Percentiles rank a stretch among this genome's conserved stretches.
Conservation (phyloP, 92 coral and sea anemone species). For the Siderastrea siderea region DNA sequence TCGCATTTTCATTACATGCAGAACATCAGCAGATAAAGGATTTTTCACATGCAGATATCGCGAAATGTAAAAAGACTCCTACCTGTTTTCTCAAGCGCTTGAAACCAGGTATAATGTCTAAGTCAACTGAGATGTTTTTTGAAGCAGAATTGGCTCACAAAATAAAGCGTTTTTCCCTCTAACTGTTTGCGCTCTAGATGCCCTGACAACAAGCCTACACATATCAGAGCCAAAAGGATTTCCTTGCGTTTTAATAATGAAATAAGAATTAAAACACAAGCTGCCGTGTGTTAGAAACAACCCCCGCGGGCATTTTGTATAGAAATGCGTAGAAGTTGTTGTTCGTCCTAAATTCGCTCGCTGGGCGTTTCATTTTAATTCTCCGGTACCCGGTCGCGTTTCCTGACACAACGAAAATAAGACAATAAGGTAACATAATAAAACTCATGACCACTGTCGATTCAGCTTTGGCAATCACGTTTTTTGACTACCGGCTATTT, state of each 20-base stretch:
- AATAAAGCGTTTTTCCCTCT: neutral
- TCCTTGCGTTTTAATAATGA: neutral
- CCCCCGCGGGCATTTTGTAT: slow-evolving; percentile 45
- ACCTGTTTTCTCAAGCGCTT: slow-evolving; percentile 18
- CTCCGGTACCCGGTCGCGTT: slow-evolving; percentile 29
- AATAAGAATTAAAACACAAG: slow-evolving; percentile 36
- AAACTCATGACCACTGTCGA: neutral
- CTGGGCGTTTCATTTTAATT: slow-evolving; percentile 16
- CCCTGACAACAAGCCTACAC: neutral
- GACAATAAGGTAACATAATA: neutral
- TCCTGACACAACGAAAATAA: slow-evolving; percentile 27
- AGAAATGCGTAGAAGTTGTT: neutral
- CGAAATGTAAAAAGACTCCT: neutral
- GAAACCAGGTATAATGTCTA: neutral
- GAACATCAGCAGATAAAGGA: slow-evolving; percentile 10
- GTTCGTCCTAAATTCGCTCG: neutral
- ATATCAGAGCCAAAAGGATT: neutral
- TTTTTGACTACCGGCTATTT: neutral
- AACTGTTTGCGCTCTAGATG: neutral
- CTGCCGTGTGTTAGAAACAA: neutral
- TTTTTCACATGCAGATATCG: slow-evolving; percentile 8
- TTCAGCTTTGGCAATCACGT: neutral
- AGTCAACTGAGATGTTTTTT: neutral
- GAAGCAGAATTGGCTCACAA: neutral
- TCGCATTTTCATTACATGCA: slow-evolving; percentile 12